Base-by-base conservation (phyloP, 2,888 invertebrate species). In the Muscina levida region DNA sequence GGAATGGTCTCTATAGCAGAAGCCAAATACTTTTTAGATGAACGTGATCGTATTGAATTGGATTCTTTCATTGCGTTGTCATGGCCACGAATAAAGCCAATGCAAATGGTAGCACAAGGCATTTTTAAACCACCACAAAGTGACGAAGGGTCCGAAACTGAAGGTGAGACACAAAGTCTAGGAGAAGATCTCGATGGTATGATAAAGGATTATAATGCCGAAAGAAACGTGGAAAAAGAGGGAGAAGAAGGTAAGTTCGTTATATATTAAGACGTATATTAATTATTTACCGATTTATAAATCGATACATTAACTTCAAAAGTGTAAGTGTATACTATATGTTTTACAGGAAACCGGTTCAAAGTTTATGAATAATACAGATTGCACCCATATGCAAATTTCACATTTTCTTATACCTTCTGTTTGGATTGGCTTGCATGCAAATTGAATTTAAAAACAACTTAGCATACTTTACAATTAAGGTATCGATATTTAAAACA, bases 1-100 rank as follows among this genome's bases (percentile, higher is more conserved):
- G 98, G 98, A 8, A 93, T 93, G 85, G 97, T 99, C 15, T 94
- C 95, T 77, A 94, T 94, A 24, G 97, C 97, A 77, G 98, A 99
- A 91, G 95, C 96, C 0, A 93, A 93, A 86, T 94, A 92, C 86
- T 95, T 95, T 90, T 91, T 96, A 71, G 93, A 93, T 83, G 94
- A 95, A 77, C 92, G 93, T 76, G 93, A 94, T 56, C 93, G 93
- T 86, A 91, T 96, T 65, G 93, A 94, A 85, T 90, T 93, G 76
- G 94, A 95, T 68, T 92, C 93, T 3, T 97, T 96, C 86, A 85
- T 94, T 2, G 91, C 93, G 8, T 89, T 92, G 17, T 93, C 94
- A n/a, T 97, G 96, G 96, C 92, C 94, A 10, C 91, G 94, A 72
- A 92, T 97, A 57, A 97, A 97, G 88, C 95, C 96, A 0, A 93